Evolutionary conservation across 2,888 invertebrate genomes (phyloP).

Genomic region (Dendrolimus pini): DNA sequence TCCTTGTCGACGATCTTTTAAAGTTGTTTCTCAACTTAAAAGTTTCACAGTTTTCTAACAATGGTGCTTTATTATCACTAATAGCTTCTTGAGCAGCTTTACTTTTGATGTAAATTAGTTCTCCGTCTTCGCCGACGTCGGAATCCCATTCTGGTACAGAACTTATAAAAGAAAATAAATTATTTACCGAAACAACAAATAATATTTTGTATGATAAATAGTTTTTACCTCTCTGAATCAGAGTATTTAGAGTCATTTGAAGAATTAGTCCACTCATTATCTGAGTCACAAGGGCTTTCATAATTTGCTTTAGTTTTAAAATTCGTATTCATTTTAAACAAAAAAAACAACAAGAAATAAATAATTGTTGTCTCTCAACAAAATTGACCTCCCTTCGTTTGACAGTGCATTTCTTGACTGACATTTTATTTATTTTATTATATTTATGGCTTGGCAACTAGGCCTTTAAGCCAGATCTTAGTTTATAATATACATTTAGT

Average conservation of each 20-base stretch:
- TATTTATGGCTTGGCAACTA: too few species aligned
- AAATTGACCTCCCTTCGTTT: too few species aligned
- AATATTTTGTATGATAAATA: background rate
- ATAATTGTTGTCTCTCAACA: too few species aligned
- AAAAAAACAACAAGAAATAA: background rate
- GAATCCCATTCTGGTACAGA: constrained; percentile 84
- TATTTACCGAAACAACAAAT: background rate
- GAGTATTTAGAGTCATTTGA: constrained; percentile 74
- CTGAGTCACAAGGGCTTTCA: constrained; percentile 60
- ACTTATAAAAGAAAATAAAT: constrained; percentile 38
- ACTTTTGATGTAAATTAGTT: constrained; percentile 80
- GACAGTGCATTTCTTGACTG: too few species aligned
- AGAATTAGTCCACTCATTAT: constrained; percentile 67
- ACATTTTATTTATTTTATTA: too few species aligned
- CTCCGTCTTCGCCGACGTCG: constrained; percentile 79
- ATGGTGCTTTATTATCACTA: constrained; percentile 34
- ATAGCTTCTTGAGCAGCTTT: constrained; percentile 29
- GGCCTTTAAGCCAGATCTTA: too few species aligned
- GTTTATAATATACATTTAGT: too few species aligned
- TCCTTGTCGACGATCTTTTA: constrained; percentile 59
- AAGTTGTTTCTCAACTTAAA: constrained; percentile 64
- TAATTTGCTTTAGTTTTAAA: constrained; percentile 41
- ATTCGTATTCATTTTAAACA: constrained; percentile 31
- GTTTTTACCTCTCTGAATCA: constrained; percentile 74
- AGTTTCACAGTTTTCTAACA: constrained; percentile 59